Conservation (phyloP, 2,888 invertebrate genomes). For the Campoplex capitator region DNA sequence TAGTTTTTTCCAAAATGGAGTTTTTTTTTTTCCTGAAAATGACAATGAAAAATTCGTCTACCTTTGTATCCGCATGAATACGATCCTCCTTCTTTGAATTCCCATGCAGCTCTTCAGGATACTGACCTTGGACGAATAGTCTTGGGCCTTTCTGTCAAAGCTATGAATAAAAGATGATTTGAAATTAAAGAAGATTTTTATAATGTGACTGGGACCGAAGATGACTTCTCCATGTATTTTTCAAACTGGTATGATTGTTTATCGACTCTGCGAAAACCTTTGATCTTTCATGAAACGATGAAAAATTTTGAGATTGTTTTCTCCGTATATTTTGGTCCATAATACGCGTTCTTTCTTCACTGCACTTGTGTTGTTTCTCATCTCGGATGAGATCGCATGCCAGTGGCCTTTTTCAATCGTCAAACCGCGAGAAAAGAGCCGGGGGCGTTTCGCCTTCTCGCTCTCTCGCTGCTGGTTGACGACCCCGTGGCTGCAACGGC, state of each 20-base stretch:
- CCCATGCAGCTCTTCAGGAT: background rate
- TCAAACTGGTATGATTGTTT: background rate
- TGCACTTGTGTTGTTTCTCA: background rate
- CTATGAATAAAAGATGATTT: background rate
- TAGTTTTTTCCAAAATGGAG: no score
- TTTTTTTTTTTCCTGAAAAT: no score
- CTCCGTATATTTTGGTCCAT: background rate
- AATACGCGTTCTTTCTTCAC: background rate
- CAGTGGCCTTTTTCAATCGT: slow-evolving; percentile 71
- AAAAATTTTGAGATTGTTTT: background rate
- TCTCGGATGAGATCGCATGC: slow-evolving; percentile 44
- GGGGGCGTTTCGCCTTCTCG: slow-evolving; percentile 53
- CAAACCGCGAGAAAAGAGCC: slow-evolving; percentile 50
- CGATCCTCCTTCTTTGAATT: background rate
- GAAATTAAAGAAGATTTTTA: background rate
- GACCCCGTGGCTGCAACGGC: slow-evolving; percentile 74
- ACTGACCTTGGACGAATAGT: background rate
- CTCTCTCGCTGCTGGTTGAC: slow-evolving; percentile 73
- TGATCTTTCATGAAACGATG: background rate
- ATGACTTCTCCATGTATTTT: background rate
- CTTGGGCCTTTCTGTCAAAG: background rate
- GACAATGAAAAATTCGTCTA: no score
- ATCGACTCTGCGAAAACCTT: background rate
- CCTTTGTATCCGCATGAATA: background rate
- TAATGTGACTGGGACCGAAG: background rate